Evolutionary conservation across 2,888 invertebrate species (phyloP).

Genomic region (Morpho helenor): DNA sequence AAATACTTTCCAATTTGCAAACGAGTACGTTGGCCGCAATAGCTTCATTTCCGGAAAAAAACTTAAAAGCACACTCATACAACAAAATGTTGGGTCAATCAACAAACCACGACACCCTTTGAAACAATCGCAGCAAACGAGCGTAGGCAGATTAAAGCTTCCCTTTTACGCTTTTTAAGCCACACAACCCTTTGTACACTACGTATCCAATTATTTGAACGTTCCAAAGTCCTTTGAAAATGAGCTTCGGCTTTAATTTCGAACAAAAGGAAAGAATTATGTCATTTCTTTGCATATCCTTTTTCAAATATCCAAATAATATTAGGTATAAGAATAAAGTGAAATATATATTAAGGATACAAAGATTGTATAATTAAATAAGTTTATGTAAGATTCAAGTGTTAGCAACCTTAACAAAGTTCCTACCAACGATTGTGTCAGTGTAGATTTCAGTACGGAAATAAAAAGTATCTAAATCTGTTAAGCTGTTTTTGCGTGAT

Average conservation of each 20-base stretch:
- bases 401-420: no score
- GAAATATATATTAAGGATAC: no score
- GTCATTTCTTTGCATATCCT: no score
- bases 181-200: constrained; percentile 11
- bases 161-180: constrained; percentile 13
- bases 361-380: no score
- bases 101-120: constrained; percentile 11
- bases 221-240: constrained; percentile 7
- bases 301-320: no score
- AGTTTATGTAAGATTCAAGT: no score
- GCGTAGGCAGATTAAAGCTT: constrained; percentile 11
- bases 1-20: no score
- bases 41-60: not conserved
- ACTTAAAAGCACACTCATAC: constrained; percentile 1
- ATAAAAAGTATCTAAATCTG: no score
- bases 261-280: not conserved
- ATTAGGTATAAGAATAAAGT: no score
- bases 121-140: constrained; percentile 15
- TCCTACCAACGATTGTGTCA: no score
- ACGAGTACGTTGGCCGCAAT: not conserved
- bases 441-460: no score
- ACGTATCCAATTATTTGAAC: constrained; percentile 16
- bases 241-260: constrained; percentile 1
- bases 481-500: no score
- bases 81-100: constrained; percentile 6